These are phyloP conservation scores for Holothuria glaberrima DNA, from an alignment of 35 echinoderm and acorn worm species.

Conservation along the genomic window DNA sequence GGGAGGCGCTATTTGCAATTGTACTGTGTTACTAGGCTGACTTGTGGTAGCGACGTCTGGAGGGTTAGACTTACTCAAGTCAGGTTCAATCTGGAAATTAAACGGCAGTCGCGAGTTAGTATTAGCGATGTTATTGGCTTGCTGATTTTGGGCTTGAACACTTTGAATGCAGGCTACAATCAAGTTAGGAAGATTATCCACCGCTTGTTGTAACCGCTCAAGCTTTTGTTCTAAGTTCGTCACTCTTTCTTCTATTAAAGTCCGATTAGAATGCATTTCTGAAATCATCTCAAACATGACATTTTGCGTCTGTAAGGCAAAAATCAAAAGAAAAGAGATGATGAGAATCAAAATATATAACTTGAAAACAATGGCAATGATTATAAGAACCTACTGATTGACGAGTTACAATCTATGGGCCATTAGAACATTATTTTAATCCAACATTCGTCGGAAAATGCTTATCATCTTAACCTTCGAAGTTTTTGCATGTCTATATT, in stretches of 20 bases:
- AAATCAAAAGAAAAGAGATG: conserved; percentile 8
- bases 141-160: conserved; percentile 61
- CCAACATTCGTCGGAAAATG: too few species aligned
- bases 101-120: neutral
- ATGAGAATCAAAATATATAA: neutral
- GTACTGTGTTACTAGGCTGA: conserved; percentile 27
- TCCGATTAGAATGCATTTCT: conserved; percentile 86
- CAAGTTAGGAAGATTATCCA: conserved; percentile 88
- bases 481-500: too few species aligned
- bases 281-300: conserved; percentile 99
- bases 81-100: conserved; percentile 3
- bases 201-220: conserved; percentile 78
- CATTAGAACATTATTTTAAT: too few species aligned
- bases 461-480: too few species aligned
- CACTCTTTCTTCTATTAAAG: conserved; percentile 78
- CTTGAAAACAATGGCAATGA: neutral
- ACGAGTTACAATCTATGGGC: too few species aligned
- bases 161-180: conserved; percentile 74
- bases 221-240: conserved; percentile 80
- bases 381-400: too few species aligned
- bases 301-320: conserved; percentile 90
- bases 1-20: neutral
- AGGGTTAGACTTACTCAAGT: conserved; percentile 30
- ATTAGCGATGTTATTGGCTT: neutral
- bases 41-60: conserved; percentile 56